phyloP scores from a whole-genome alignment of 2,113 vertebrate species.

The Rhinolophus sinicus region DNA sequence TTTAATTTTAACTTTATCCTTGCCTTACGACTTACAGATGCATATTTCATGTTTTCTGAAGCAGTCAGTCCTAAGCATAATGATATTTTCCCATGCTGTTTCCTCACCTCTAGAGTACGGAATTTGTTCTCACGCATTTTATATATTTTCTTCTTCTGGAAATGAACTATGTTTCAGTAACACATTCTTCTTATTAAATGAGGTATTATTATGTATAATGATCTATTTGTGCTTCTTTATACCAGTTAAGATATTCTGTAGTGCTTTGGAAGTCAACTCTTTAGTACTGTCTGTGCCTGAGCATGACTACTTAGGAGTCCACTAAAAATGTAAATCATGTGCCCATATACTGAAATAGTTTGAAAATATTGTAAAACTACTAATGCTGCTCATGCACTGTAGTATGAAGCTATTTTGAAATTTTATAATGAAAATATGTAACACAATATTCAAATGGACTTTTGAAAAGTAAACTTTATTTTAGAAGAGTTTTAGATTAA shows the following conservation, averaged over 20 bases:
- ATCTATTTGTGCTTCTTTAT: neutral
- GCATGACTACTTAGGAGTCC: neutral
- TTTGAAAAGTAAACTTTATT: neutral
- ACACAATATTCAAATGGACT: neutral
- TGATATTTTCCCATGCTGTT: neutral
- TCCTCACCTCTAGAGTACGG: neutral
- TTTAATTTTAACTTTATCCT: neutral
- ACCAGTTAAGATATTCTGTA: neutral
- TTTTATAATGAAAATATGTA: conserved; percentile 2
- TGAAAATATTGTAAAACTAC: neutral
- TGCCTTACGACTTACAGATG: neutral
- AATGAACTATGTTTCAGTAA: neutral
- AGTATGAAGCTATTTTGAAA: conserved; percentile 24
- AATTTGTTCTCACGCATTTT: neutral
- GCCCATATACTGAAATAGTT: neutral
- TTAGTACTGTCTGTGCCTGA: neutral
- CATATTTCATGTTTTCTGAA: conserved; percentile 30
- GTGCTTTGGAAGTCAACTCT: neutral
- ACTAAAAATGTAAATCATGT: conserved; percentile 3
- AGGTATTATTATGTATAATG: neutral
- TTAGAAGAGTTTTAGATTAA: conserved; percentile 26
- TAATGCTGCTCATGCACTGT: neutral
- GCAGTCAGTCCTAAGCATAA: neutral
- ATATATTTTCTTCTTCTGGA: neutral
- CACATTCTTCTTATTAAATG: neutral